A percentile compares a stretch with the other conserved stretches of the same genome.
Evolutionary conservation across 2,113 vertebrate species (phyloP).

Genomic region (Taurulus bubalis): DNA sequence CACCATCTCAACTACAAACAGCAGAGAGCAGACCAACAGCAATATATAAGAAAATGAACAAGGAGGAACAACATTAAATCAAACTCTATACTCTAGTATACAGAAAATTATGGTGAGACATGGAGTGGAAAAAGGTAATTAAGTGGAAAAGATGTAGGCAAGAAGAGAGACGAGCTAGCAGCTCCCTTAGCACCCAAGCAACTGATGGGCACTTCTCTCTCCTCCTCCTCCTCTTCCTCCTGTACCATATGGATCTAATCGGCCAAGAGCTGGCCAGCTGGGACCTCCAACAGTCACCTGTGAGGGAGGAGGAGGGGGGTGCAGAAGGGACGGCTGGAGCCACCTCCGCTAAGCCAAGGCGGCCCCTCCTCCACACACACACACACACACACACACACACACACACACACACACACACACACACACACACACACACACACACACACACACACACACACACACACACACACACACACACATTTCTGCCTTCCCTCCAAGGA

Average conservation of each 20-base stretch:
- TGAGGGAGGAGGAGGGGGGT: conserved; percentile 72
- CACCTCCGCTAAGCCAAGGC: conserved; percentile 80
- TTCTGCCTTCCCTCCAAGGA: conserved; percentile 64
- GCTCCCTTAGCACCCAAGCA: conserved; percentile 55
- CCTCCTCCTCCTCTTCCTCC: conserved; percentile 41
- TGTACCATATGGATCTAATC: conserved; percentile 97
- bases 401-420: too few species aligned
- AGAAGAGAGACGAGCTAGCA: too few species aligned
- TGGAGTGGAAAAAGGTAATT: conserved; percentile 20
- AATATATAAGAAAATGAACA: conserved; percentile 30
- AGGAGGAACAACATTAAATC: not conserved
- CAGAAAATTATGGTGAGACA: not conserved
- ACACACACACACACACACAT: conserved; percentile 40
- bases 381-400: conserved; percentile 37
- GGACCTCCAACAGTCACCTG: conserved; percentile 98
- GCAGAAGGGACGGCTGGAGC: conserved; percentile 80
- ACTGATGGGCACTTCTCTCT: conserved; percentile 44
- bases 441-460: conserved; percentile 39
- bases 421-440: conserved; percentile 40
- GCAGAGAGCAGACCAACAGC: not conserved
- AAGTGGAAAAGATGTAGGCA: not conserved
- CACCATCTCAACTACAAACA: not conserved
- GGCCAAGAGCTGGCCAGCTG: conserved; percentile 96
- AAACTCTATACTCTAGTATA: not conserved
- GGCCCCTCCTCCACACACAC: conserved; percentile 59